Evolutionary conservation across 2,797 vertebrate species (phyloP), one percentile per base, ranked within the genome.

Genomic region (Danio albolineatus): DNA sequence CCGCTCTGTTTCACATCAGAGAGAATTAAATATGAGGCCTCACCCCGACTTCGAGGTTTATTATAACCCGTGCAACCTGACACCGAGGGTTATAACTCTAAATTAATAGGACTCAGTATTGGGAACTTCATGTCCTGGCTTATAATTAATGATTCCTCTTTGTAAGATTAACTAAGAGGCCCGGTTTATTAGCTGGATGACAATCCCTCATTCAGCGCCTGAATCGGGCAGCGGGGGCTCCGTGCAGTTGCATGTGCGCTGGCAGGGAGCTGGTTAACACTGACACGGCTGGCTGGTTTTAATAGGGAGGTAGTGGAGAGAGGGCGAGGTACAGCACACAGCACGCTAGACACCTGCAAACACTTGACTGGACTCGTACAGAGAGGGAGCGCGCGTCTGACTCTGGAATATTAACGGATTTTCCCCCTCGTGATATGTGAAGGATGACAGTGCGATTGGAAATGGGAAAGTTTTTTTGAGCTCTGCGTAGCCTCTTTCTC

Each of bases 191-290:
- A 51, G 54, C 70, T 78, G 61, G 28, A 67, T 71, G 67, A 78
- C 76, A 78, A 71, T 53, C 76, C 44, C 44, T 62, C 28, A 77
- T 72, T 77, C 59, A 66, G 51, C 39, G 57, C 56, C 51, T 77
- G 53, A 66, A 21, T 73, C 75, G 59, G 69, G 60, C 60, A 48
- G 56, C 44, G 67, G 65, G 53, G 53, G 49, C 21, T 61, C 76
- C 19, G 36, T 65, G 38, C 48, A 56, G 61, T 71, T 61, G 46
- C 28, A 28, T 28, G 28, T 53, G 62, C 36, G 54, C 80, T 82
- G 82, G 88, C 84, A 83, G 73, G 77, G 84, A 89, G 82, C 83
- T 83, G 85, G 83, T 88, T 89, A 89, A 89, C 84, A 81, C 76
- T 78, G 81, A 79, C 73, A 83, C 79, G 86, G 73, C 72, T 85